These are phyloP conservation scores for Ammodramus savannarum DNA, from an alignment of 2,113 vertebrate genomes.

Conservation along the genomic window DNA sequence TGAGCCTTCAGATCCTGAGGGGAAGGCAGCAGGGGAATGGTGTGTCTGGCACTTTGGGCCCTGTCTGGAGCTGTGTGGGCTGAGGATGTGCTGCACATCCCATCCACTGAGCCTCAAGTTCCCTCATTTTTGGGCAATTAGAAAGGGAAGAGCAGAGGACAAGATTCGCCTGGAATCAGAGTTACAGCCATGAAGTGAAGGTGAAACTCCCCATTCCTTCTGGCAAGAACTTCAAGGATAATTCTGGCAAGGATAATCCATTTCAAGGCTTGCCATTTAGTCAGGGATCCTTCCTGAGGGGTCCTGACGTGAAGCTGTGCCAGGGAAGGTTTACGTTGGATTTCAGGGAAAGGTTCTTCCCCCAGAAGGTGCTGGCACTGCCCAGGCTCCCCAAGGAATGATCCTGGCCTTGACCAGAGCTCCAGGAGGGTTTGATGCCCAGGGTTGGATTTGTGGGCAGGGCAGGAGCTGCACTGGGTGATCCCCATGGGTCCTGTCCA, in stretches of 20 bases:
- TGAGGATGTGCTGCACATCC: neutral
- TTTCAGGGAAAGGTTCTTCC: rapidly evolving
- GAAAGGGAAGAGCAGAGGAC: neutral
- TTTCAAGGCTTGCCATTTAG: neutral
- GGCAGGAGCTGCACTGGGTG: rapidly evolving
- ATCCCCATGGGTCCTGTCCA: neutral
- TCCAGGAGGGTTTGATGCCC: rapidly evolving
- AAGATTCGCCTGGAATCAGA: neutral
- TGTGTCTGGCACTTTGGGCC: too few relatives aligned
- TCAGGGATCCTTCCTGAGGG: neutral
- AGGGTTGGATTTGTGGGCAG: neutral
- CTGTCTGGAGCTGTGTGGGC: neutral
- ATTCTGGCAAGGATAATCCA: neutral
- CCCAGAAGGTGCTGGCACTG: neutral
- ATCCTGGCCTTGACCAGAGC: neutral
- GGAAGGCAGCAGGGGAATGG: neutral
- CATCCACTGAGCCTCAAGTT: neutral
- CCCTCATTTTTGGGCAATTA: neutral
- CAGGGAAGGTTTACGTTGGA: rapidly evolving
- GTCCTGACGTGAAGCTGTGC: neutral
- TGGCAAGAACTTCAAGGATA: neutral
- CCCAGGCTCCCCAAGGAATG: neutral
- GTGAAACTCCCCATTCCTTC: neutral
- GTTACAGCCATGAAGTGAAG: neutral
- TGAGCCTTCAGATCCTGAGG: neutral